Base-by-base conservation (phyloP, 1,140 invertebrate species). In the Cotesia glomerata region DNA sequence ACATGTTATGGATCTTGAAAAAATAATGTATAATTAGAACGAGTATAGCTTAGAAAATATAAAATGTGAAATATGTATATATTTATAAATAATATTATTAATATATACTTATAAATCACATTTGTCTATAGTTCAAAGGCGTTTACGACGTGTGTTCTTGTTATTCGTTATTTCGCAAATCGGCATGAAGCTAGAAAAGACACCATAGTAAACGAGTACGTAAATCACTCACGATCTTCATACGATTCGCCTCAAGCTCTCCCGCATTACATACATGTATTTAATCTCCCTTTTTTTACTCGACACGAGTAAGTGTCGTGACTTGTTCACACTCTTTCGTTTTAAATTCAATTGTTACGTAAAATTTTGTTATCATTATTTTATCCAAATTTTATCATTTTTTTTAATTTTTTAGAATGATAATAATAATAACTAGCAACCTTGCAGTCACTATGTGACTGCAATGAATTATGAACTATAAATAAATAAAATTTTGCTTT, bases 121-220 rank as follows among this genome's bases (percentile, higher is more conserved):
- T 11, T 45, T 45, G 56, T 18, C 56, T 58, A 58, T 58, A 26
- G 18, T 16, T 58, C 56, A 58, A 58, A 58, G 56, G 14, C 39
- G 3, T 18, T 58, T 18, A 18, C 5, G 5, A 26, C 45, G 7
- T 65, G n/a, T 45, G 36, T 65, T 26, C 56, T 26, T 58, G 14
- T 58, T 26, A 58, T 58, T 58, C 26, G 14, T 49, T 7, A 51
- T 65, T 65, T 65, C 63, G 63, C 63, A 65, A 65, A 65, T 65
- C 34, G 63, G 63, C 63, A 65, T n/a, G 63, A 65, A 65, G 63
- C 63, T 65, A 65, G 63, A 65, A 65, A 45, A 65, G 63, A 65
- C 63, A 65, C 63, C 63, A 45, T 45, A 45, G 63, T 39, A 39
- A 65, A 65, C 36, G 63, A 49, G 63, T 39, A 49, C 63, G 63